These are phyloP conservation scores for Tenthredo amoena DNA, from an alignment of 2,888 invertebrate species.

Conservation along the genomic window DNA sequence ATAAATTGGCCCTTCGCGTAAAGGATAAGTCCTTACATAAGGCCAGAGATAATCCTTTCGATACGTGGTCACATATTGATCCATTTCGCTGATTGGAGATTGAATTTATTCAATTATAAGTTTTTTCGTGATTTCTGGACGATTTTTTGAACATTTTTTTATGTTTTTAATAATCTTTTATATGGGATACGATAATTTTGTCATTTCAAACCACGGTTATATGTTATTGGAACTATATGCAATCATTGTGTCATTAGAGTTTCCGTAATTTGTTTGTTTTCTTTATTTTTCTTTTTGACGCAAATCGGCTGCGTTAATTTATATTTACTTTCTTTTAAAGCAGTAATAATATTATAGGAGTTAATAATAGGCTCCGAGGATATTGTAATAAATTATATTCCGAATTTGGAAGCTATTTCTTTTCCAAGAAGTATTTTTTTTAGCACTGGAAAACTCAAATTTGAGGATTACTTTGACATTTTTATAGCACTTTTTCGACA, in stretches of 20 bases:
- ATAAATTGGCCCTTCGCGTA: slow-evolving; percentile 28
- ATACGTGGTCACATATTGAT: slow-evolving; percentile 83
- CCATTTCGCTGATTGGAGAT: slow-evolving; percentile 74
- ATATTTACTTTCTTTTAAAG: background rate
- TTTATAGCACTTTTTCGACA: background rate
- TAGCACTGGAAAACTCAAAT: no score
- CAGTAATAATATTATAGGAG: no score
- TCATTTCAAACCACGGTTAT: background rate
- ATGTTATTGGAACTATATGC: background rate
- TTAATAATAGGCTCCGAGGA: background rate
- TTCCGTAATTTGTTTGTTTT: background rate
- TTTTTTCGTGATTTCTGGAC: background rate
- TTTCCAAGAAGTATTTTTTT: no score
- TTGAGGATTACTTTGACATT: background rate
- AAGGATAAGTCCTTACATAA: slow-evolving; percentile 69
- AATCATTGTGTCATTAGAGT: background rate
- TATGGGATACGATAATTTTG: slow-evolving; percentile 20
- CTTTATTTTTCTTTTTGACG: background rate
- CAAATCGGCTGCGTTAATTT: background rate
- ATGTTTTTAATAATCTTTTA: background rate
- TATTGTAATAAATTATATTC: no score
- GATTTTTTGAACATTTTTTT: slow-evolving; percentile 20
- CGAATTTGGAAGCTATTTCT: no score
- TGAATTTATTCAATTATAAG: background rate
- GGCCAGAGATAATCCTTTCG: slow-evolving; percentile 85